phyloP scores from a whole-genome alignment of 2,113 vertebrate genomes.

The Brachirus orientalis region DNA sequence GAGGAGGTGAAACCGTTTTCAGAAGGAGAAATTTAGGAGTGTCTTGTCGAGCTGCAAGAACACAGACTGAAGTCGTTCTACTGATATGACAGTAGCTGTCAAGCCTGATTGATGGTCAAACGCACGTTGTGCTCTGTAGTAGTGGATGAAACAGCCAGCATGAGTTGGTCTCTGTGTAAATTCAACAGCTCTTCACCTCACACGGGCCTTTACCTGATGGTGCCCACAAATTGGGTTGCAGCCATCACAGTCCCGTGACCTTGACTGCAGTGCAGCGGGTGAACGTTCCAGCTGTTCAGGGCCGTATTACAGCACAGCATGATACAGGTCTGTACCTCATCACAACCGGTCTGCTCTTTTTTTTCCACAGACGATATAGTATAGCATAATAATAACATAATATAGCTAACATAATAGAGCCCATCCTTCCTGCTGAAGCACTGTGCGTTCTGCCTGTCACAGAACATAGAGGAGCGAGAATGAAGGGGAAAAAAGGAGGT shows the following conservation, averaged over 20 bases:
- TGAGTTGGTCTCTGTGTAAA: background rate
- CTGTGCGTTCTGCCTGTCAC: slow-evolving; percentile 23
- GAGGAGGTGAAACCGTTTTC: background rate
- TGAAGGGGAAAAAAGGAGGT: slow-evolving; percentile 16
- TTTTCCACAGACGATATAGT: slow-evolving; percentile 35
- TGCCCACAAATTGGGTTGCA: slow-evolving; percentile 9
- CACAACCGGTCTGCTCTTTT: slow-evolving; percentile 43
- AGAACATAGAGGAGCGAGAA: slow-evolving; percentile 10
- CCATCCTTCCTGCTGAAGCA: slow-evolving; percentile 28
- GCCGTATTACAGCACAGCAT: slow-evolving; percentile 21
- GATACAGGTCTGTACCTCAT: slow-evolving; percentile 43
- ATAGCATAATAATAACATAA: slow-evolving; percentile 42
- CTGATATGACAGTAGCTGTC: slow-evolving; percentile 30
- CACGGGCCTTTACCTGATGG: slow-evolving; percentile 11
- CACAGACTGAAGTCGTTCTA: background rate
- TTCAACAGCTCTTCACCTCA: slow-evolving; percentile 19
- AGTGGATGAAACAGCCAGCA: slow-evolving; percentile 2
- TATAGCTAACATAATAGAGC: slow-evolving; percentile 30
- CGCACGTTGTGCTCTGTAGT: slow-evolving; percentile 30
- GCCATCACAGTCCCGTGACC: slow-evolving; percentile 49
- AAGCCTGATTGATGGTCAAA: slow-evolving; percentile 41
- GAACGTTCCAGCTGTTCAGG: slow-evolving; percentile 49
- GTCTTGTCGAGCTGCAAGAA: background rate
- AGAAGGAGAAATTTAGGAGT: background rate
- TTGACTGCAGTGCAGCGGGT: slow-evolving; percentile 61